phyloP scores from a whole-genome alignment of 2,888 invertebrate species.

The Spicauda simplicius region DNA sequence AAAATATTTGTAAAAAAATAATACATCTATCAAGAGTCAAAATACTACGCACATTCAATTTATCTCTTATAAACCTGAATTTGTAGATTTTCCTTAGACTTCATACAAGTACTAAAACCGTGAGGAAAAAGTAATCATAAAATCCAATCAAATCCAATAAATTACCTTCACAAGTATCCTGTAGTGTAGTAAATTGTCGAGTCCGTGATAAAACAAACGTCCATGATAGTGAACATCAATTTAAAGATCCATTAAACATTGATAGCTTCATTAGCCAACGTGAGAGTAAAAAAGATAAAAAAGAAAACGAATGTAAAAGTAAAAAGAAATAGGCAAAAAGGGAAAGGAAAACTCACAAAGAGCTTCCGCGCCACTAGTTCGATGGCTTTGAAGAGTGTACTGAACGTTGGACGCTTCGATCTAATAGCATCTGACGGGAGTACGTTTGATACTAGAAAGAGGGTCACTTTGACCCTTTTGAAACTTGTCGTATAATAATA shows the following conservation, averaged over 20 bases:
- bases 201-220: not conserved
- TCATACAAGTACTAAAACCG: not conserved
- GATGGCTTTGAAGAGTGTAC: slow-evolving; percentile 21
- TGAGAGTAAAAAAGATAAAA: not conserved
- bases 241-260: slow-evolving; percentile 1
- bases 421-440: slow-evolving; percentile 12
- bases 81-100: not conserved
- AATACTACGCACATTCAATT: too few species aligned
- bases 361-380: slow-evolving; percentile 24
- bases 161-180: not conserved
- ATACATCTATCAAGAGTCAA: too few species aligned
- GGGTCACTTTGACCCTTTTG: too few species aligned
- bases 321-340: slow-evolving; percentile 9
- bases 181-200: not conserved
- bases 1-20: too few species aligned
- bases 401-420: slow-evolving; percentile 13
- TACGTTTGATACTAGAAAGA: not conserved
- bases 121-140: not conserved
- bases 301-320: slow-evolving; percentile 5
- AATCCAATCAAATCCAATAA: not conserved
- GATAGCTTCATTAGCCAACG: slow-evolving; percentile 8
- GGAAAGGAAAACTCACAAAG: slow-evolving; percentile 18
- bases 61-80: too few species aligned
- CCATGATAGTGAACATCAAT: not conserved
- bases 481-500: too few species aligned